These are phyloP conservation scores for Coregonus sp. DNA, from an alignment of 2,797 vertebrate species.

Conservation along the genomic window DNA sequence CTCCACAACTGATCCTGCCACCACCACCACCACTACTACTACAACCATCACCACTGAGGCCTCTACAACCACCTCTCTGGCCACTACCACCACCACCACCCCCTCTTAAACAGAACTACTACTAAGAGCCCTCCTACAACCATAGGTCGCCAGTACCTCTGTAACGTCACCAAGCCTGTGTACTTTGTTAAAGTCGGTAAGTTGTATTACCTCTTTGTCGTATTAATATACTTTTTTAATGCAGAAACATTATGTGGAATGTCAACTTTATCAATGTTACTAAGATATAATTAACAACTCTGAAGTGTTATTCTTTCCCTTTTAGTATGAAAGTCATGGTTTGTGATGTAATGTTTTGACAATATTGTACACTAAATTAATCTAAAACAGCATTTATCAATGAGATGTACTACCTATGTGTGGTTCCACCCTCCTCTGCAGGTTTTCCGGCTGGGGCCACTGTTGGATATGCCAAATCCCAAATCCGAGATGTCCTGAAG, in stretches of 20 bases:
- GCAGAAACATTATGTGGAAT: neutral
- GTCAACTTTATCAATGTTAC: neutral
- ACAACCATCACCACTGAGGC: constrained; percentile 41
- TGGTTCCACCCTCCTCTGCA: constrained; percentile 46
- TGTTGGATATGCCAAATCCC: constrained; percentile 84
- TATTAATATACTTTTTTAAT: neutral
- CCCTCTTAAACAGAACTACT: constrained; percentile 26
- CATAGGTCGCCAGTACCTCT: constrained; percentile 81
- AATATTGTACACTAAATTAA: neutral
- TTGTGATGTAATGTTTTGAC: neutral
- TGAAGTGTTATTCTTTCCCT: neutral
- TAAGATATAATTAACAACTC: neutral
- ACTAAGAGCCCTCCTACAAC: constrained; percentile 45
- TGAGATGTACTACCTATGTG: neutral
- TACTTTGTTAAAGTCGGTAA: constrained; percentile 88
- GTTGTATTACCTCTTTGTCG: constrained; percentile 27
- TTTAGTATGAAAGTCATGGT: neutral
- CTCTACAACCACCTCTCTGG: constrained; percentile 37
- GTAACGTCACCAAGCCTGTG: constrained; percentile 77
- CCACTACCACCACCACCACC: constrained; percentile 44
- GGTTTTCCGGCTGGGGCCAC: constrained; percentile 84
- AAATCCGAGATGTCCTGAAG: constrained; percentile 86
- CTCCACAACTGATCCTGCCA: constrained; percentile 43
- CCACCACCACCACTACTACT: constrained; percentile 53
- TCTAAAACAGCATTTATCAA: neutral